A percentile compares a stretch with the other conserved stretches of the same genome.
phyloP scores from a whole-genome alignment of 2,888 invertebrate species.

The Pachymerium ferrugineum region DNA sequence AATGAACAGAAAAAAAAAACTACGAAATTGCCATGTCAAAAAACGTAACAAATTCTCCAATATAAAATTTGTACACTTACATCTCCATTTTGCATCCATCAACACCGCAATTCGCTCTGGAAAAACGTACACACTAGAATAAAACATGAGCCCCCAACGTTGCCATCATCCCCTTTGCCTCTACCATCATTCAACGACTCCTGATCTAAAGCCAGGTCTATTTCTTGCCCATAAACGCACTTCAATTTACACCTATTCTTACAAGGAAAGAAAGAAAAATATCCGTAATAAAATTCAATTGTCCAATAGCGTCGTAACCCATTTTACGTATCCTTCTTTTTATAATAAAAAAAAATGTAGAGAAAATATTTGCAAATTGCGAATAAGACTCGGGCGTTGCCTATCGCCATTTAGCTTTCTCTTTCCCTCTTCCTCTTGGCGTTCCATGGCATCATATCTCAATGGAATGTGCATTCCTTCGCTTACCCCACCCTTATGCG shows the following conservation, averaged over 20 bases:
- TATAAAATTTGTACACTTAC: background rate
- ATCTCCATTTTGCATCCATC: background rate
- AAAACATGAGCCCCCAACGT: background rate
- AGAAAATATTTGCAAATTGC: background rate
- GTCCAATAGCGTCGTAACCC: background rate
- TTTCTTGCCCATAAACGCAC: background rate
- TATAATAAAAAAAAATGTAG: background rate
- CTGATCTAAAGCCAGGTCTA: background rate
- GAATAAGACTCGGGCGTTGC: background rate
- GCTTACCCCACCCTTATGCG: background rate
- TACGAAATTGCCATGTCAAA: background rate
- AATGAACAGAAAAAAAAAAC: background rate
- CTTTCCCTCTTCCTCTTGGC: background rate
- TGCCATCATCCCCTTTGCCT: background rate
- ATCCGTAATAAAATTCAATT: too few relatives aligned
- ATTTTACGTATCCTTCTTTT: background rate
- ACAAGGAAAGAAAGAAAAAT: background rate
- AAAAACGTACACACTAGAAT: background rate
- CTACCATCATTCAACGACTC: background rate
- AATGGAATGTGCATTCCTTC: slow-evolving; percentile 1
- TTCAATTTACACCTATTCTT: background rate
- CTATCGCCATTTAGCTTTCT: background rate
- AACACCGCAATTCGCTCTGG: background rate
- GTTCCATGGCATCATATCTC: slow-evolving; percentile 7
- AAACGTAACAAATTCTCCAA: background rate